phyloP scores from a whole-genome alignment of 2,113 vertebrate genomes.

The Etheostoma cragini region DNA sequence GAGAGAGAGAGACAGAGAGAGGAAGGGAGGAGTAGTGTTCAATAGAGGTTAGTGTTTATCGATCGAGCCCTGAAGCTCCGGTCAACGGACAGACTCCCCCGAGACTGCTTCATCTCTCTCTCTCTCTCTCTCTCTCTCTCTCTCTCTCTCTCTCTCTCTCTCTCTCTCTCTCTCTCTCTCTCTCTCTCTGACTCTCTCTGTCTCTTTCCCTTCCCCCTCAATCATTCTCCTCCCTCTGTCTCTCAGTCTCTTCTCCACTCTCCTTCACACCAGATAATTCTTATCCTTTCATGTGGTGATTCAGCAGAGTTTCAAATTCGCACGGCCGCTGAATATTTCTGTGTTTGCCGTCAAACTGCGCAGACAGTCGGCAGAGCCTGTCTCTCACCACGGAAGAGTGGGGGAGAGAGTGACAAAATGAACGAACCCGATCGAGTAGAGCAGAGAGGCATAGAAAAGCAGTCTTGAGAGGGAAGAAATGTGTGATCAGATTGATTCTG shows the following conservation, averaged over 20 bases:
- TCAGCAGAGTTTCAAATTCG: slow-evolving; percentile 61
- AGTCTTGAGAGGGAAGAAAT: slow-evolving; percentile 24
- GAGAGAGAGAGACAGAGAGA: slow-evolving; percentile 50
- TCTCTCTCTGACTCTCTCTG: slow-evolving; percentile 35
- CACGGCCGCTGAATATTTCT: slow-evolving; percentile 66
- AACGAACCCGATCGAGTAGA: slow-evolving; percentile 33
- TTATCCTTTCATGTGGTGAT: slow-evolving; percentile 68
- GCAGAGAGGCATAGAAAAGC: slow-evolving; percentile 46
- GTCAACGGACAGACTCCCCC: slow-evolving; percentile 83
- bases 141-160: slow-evolving; percentile 41
- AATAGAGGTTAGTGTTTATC: slow-evolving; percentile 89
- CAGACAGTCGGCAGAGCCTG: slow-evolving; percentile 29
- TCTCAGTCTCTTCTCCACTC: slow-evolving; percentile 21
- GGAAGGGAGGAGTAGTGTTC: slow-evolving; percentile 78
- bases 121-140: slow-evolving; percentile 9
- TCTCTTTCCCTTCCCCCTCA: slow-evolving; percentile 57
- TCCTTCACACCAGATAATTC: slow-evolving; percentile 54
- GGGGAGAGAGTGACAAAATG: slow-evolving; percentile 48
- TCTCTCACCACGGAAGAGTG: slow-evolving; percentile 54
- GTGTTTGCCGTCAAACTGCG: slow-evolving; percentile 63
- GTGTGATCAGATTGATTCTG: slow-evolving; percentile 41
- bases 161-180: slow-evolving; percentile 37
- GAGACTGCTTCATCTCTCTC: slow-evolving; percentile 78
- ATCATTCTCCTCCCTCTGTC: slow-evolving; percentile 38
- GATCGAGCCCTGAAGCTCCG: slow-evolving; percentile 84